Evolutionary conservation across 64 coral and sea anemone genomes (phyloP), one percentile per base, ranked within the genome.

Genomic region (Cladopsammia gracilis): DNA sequence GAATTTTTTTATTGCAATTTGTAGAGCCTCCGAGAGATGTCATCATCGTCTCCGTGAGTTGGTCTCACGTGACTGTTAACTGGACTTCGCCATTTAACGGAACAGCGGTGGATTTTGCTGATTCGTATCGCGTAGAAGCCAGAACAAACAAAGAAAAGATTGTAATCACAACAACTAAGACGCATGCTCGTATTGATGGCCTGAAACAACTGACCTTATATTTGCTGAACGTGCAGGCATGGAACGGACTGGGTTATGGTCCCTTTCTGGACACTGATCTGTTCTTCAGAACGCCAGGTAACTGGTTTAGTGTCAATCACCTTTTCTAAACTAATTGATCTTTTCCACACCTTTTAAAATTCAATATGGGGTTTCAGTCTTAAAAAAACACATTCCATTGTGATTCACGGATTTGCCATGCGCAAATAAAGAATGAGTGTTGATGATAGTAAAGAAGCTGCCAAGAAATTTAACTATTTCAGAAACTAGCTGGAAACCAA

Each of bases 81-180:
- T 94, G 92, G 92, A 75, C 70, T 49, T 87, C 87, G 19, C 92
- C 92, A 9, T 75, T 94, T 14, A 52, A 73, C 68, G 22, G 53
- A 6, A 94, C 71, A 19, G 68, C 65, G 2, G n/a, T 81, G 15
- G 78, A 64, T 48, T 94, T 94, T 44, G 58, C 76, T 50, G 79
- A 74, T 73, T 48, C 60, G 20, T 94, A 94, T 83, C 46, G 51
- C 62, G 13, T 94, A 1, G 64, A 24, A 45, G 13, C 74, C 1
- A 75, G 4, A 26, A 25, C 85, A 62, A 52, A 44, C 48, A 64
- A 89, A 13, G 22, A 67, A 53, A 49, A 53, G 7, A 44, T 52
- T 15, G 20, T 61, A 4, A 25, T 23, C 19, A 50, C 45, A 48
- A 76, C 92, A 15, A 94, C 59, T 56, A 64, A 66, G 76, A 94